phyloP scores from a whole-genome alignment of 2,888 invertebrate species.

The Sarcophaga carnaria region DNA sequence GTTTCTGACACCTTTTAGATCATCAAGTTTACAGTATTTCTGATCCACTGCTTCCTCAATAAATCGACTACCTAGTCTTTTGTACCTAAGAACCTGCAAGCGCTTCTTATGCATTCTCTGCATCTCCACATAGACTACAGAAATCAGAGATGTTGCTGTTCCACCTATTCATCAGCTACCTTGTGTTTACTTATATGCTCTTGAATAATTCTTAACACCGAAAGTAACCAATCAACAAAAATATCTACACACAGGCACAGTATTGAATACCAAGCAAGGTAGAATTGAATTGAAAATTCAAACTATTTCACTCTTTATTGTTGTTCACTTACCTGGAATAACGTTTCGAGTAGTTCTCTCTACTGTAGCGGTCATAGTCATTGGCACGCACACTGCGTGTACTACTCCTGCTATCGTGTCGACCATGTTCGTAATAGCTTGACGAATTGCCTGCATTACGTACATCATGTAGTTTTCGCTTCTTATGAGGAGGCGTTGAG shows the following conservation, averaged over 20 bases:
- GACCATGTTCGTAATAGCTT: conserved; percentile 74
- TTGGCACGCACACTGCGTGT: conserved; percentile 67
- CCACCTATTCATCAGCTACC: too few relatives aligned
- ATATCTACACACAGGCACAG: too few relatives aligned
- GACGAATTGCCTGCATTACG: conserved; percentile 71
- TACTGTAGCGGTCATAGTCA: conserved; percentile 78
- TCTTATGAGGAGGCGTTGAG: conserved; percentile 79
- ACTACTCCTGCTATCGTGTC: conserved; percentile 73
- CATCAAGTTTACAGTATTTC: too few relatives aligned
- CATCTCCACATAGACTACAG: too few relatives aligned
- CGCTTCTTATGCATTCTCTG: too few relatives aligned
- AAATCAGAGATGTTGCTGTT: too few relatives aligned
- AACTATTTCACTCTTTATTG: background rate
- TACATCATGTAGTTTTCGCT: conserved; percentile 78
- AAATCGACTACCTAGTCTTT: too few relatives aligned
- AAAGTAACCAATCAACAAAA: too few relatives aligned
- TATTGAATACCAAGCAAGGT: too few relatives aligned
- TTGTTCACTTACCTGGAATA: conserved; percentile 75
- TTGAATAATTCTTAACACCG: background rate
- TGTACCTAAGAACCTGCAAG: too few relatives aligned
- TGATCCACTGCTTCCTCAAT: too few relatives aligned
- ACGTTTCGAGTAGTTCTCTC: conserved; percentile 77
- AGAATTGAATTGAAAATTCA: background rate
- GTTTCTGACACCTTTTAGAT: too few relatives aligned
- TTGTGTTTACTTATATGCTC: background rate